Evolutionary conservation across 2,797 vertebrate species (phyloP).

Genomic region (Sebastes vulpes): DNA sequence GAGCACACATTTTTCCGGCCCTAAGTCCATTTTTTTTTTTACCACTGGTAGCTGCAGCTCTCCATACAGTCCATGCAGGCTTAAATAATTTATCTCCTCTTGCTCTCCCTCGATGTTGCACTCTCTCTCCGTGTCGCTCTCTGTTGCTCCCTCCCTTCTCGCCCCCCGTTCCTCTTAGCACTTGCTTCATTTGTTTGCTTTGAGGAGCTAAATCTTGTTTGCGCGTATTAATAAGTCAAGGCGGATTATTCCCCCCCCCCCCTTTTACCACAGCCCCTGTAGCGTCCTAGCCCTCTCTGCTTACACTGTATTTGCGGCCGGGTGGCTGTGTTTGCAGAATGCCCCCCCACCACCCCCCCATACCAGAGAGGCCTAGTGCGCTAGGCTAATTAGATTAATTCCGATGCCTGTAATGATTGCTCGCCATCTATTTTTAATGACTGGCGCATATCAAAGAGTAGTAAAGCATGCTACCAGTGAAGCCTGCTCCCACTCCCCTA

Average conservation of each 20-base stretch:
- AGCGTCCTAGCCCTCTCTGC: slow-evolving; percentile 59
- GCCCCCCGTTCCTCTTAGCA: slow-evolving; percentile 60
- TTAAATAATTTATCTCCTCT: slow-evolving; percentile 77
- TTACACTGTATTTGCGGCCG: slow-evolving; percentile 65
- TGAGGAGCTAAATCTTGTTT: slow-evolving; percentile 87
- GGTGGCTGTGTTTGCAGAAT: slow-evolving; percentile 77
- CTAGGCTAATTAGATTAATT: slow-evolving; percentile 88
- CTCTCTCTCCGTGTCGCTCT: slow-evolving; percentile 37
- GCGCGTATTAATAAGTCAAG: slow-evolving; percentile 84
- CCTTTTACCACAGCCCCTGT: slow-evolving; percentile 31
- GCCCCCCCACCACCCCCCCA: slow-evolving; percentile 10
- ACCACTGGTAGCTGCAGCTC: slow-evolving; percentile 47
- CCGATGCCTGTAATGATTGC: slow-evolving; percentile 86
- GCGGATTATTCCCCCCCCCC: slow-evolving; percentile 66
- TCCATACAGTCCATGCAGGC: slow-evolving; percentile 45
- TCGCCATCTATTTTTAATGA: slow-evolving; percentile 88
- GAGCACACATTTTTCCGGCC: slow-evolving; percentile 21
- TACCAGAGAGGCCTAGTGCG: slow-evolving; percentile 63
- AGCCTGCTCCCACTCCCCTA: slow-evolving; percentile 46
- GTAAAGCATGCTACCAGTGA: slow-evolving; percentile 71
- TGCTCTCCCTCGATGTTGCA: slow-evolving; percentile 42
- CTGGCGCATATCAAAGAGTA: slow-evolving; percentile 84
- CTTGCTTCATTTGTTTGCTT: slow-evolving; percentile 85
- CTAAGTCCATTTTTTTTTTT: slow-evolving; percentile 22
- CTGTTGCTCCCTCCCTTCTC: slow-evolving; percentile 8